Base-by-base conservation (phyloP, 2,888 invertebrate genomes). In the Cerastis rubricosa region DNA sequence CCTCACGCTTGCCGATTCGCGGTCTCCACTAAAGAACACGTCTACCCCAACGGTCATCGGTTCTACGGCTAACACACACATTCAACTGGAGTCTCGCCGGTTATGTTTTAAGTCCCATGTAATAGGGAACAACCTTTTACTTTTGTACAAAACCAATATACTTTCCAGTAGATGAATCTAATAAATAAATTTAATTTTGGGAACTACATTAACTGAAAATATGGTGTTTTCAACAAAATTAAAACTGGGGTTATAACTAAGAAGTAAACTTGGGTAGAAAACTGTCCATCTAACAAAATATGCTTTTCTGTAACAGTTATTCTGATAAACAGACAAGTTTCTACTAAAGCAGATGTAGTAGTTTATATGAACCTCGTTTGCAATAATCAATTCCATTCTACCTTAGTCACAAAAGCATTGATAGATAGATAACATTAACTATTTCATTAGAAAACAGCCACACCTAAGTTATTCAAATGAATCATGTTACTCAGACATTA, bases 391-490 rank as follows among this genome's bases (percentile, higher is more conserved):
- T 67, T 73, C 47, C 47, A 63, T 73, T 73, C 47, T 22, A 35
- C 0, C 5, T 78, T 25, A 57, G 54, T 80, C 61, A 74, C 17
- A 1, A 57, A 77, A 22, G n/a, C 14, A 40, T 54, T 54, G 49
- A 59, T 12, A 74, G 63, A 75, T 12, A 74, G 63, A 75, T 80
- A 76, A 54, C 12, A 35, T 22, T 14, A 12, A 43, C 4, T 2
- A 63, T 47, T 63, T 75, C 25, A 63, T 67, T 35, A 82, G 43
- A 68, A 65, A 71, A 35, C 14, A 0, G 35, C 69, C 61, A 57
- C 65, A 29, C 65, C 68, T 69, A 69, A 69, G 63, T 71, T 65
- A 81, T 65, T 59, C 29, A 64, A 81, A 63, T 61, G 14, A 76
- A 64, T 68, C 57, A 61, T 63, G 25, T 71, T 59, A 67, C 40